These are phyloP conservation scores for Colletes gigas DNA, from an alignment of 1,140 invertebrate genomes.

Conservation along the genomic window DNA sequence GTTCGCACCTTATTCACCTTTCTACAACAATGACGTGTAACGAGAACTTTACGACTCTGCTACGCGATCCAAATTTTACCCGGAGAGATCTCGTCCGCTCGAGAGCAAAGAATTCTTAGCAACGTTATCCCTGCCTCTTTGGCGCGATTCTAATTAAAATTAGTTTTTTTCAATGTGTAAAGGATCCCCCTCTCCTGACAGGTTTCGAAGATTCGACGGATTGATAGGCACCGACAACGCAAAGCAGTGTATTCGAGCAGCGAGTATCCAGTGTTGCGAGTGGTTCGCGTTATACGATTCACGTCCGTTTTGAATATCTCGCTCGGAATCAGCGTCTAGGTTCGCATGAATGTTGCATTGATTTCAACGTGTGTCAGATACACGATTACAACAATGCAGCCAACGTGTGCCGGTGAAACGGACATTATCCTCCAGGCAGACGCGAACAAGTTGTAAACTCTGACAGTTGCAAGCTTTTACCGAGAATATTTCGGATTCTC, in stretches of 20 bases:
- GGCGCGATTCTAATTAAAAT: background rate
- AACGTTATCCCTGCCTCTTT: background rate
- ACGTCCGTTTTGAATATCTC: background rate
- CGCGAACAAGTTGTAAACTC: constrained; percentile 30
- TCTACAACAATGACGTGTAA: constrained; percentile 59
- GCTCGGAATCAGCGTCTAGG: background rate
- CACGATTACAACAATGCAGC: constrained; percentile 29
- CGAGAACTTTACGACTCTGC: constrained; percentile 58
- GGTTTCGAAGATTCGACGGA: background rate
- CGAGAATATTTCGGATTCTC: constrained; percentile 11
- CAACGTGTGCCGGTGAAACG: background rate
- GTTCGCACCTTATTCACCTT: constrained; percentile 54
- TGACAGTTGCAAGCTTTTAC: constrained; percentile 17
- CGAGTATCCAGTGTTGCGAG: background rate
- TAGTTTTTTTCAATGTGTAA: background rate
- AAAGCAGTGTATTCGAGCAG: background rate
- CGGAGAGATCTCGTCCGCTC: too few relatives aligned
- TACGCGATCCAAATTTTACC: constrained; percentile 29
- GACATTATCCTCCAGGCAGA: constrained; percentile 20
- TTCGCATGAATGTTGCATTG: constrained; percentile 15
- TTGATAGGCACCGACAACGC: background rate
- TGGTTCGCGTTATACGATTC: background rate
- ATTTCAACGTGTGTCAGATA: constrained; percentile 28
- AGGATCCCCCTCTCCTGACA: too few relatives aligned
- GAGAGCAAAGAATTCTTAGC: background rate